Conservation (phyloP, 2,797 vertebrate species). For the Menidia menidia region DNA sequence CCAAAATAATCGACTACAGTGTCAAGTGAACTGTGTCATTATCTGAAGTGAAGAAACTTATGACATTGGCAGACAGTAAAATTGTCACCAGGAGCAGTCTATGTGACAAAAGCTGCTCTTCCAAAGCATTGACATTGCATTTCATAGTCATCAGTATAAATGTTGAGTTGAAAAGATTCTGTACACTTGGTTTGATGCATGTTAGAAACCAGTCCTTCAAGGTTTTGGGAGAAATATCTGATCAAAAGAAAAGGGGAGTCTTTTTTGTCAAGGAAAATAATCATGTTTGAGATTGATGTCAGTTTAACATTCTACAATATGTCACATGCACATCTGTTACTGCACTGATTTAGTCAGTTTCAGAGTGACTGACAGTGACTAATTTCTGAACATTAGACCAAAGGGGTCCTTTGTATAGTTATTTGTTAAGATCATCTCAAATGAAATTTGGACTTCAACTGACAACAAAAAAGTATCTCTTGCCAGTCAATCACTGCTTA, state of each 20-base stretch:
- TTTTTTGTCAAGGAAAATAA: neutral
- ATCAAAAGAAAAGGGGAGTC: neutral
- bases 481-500: slow-evolving; percentile 20
- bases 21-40: no score
- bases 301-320: neutral
- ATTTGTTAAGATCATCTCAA: slow-evolving; percentile 10
- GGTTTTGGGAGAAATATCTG: no score
- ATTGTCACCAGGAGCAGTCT: no score
- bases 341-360: neutral
- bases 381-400: slow-evolving; percentile 13
- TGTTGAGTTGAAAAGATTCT: no score
- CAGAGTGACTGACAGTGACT: neutral
- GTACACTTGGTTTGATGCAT: no score
- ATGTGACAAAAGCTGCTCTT: no score
- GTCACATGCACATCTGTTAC: neutral
- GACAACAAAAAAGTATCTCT: slow-evolving; percentile 33
- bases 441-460: slow-evolving; percentile 8
- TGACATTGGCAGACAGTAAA: no score
- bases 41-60: no score
- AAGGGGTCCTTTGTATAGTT: slow-evolving; percentile 26
- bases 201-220: no score
- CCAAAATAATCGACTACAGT: no score
- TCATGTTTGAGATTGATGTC: neutral
- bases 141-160: no score
- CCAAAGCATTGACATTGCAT: no score